These are phyloP conservation scores for Cassiopea xamachana DNA, from an alignment of 30 jellyfish, hydroid and myxozoan genomes.

Conservation along the genomic window DNA sequence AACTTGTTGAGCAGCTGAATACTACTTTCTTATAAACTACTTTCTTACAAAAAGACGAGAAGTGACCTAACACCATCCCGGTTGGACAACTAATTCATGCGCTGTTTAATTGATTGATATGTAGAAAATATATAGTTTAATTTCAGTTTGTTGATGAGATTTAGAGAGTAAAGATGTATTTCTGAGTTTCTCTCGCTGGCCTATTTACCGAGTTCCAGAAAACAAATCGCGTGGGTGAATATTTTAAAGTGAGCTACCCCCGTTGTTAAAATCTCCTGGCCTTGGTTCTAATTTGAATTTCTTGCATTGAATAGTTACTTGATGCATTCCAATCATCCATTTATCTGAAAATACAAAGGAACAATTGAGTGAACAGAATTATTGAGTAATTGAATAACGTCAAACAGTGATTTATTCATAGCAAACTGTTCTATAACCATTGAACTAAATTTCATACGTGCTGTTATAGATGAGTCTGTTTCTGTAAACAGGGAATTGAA, in stretches of 20 bases:
- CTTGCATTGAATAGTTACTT: neutral
- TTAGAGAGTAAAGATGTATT: too few species aligned
- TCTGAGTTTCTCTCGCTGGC: too few species aligned
- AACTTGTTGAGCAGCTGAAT: too few species aligned
- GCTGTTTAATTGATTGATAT: too few species aligned
- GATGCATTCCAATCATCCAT: neutral
- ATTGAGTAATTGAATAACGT: neutral
- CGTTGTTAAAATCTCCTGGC: neutral
- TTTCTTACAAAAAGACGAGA: too few species aligned
- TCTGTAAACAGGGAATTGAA: neutral
- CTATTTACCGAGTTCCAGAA: too few species aligned
- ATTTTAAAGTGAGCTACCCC: neutral
- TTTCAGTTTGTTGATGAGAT: too few species aligned
- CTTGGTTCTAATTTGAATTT: neutral
- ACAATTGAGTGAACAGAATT: neutral
- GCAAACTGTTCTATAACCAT: neutral
- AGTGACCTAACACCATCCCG: too few species aligned
- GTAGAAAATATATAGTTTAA: too few species aligned
- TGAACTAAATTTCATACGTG: neutral
- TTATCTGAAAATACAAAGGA: neutral
- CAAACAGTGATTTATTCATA: slow-evolving; percentile 2
- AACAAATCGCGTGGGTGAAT: neutral
- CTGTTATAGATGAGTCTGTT: neutral
- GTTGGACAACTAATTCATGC: too few species aligned
- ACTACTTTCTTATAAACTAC: too few species aligned